Evolutionary conservation across 2,888 invertebrate genomes (phyloP).

Genomic region (Noctua pronuba): DNA sequence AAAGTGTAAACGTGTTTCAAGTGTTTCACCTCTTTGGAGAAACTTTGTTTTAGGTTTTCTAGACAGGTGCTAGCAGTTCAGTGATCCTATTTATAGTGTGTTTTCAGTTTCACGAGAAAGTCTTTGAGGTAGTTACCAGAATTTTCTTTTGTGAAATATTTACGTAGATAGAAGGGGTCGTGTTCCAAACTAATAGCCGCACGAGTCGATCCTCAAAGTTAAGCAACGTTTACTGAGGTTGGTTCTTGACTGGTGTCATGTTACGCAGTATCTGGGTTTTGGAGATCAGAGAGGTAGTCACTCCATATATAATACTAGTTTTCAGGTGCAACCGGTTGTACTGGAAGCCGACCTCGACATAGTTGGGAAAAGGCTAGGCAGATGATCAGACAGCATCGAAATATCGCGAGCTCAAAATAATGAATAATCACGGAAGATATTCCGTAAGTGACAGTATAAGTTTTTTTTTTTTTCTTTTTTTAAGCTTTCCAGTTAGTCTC

Average conservation of each 20-base stretch:
- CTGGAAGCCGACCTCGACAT: neutral
- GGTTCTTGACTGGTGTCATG: neutral
- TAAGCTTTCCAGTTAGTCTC: too few relatives aligned
- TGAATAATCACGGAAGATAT: too few relatives aligned
- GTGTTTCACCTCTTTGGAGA: neutral
- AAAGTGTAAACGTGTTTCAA: slow-evolving; percentile 41
- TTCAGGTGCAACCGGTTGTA: neutral
- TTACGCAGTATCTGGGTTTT: neutral
- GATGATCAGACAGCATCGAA: too few relatives aligned
- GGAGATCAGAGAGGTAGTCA: neutral
- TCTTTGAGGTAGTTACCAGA: neutral
- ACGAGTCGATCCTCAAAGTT: neutral
- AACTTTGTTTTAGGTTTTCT: slow-evolving; percentile 20
- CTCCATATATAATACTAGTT: neutral
- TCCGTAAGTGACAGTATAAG: too few relatives aligned
- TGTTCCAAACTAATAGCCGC: too few relatives aligned
- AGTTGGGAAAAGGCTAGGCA: neutral
- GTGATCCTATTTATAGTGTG: slow-evolving; percentile 4
- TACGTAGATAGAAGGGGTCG: neutral
- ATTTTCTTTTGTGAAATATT: neutral
- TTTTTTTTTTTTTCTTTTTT: too few relatives aligned
- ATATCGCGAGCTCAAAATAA: too few relatives aligned
- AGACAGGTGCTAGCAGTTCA: slow-evolving; percentile 1
- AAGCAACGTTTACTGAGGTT: neutral
- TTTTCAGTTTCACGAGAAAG: slow-evolving; percentile 12